phyloP scores from a whole-genome alignment of 2,797 vertebrate genomes.

The Cossypha dichroa region DNA sequence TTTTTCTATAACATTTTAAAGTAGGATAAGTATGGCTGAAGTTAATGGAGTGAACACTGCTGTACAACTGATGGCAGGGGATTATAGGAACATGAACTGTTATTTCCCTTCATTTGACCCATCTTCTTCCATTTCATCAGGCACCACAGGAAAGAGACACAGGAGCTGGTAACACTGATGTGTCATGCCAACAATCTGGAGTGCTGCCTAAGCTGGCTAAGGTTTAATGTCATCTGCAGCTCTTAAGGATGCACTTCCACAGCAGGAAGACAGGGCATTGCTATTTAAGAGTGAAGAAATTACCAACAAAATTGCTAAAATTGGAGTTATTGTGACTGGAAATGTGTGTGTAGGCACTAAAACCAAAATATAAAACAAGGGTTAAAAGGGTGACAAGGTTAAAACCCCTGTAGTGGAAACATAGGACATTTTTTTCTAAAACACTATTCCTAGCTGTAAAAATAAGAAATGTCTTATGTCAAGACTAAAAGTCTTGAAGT shows the following conservation, averaged over 20 bases:
- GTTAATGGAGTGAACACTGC: neutral
- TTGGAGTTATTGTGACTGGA: neutral
- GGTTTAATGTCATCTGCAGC: neutral
- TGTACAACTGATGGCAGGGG: neutral
- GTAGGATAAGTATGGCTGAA: neutral
- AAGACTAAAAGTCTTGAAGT: neutral
- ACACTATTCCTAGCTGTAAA: neutral
- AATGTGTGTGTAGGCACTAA: neutral
- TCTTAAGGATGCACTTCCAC: neutral
- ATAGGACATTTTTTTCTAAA: neutral
- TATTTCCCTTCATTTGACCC: neutral
- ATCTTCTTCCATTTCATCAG: neutral
- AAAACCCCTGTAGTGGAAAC: neutral
- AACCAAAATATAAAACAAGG: neutral
- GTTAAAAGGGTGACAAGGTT: neutral
- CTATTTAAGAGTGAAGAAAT: neutral
- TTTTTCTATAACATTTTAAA: neutral
- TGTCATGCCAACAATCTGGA: neutral
- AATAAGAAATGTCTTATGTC: neutral
- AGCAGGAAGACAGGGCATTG: neutral
- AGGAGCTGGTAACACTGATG: neutral
- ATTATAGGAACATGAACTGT: neutral
- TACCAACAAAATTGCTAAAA: neutral
- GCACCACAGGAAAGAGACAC: neutral
- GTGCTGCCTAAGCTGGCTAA: neutral